Evolutionary conservation across 2,888 invertebrate genomes (phyloP).

Genomic region (Alcis repandata): DNA sequence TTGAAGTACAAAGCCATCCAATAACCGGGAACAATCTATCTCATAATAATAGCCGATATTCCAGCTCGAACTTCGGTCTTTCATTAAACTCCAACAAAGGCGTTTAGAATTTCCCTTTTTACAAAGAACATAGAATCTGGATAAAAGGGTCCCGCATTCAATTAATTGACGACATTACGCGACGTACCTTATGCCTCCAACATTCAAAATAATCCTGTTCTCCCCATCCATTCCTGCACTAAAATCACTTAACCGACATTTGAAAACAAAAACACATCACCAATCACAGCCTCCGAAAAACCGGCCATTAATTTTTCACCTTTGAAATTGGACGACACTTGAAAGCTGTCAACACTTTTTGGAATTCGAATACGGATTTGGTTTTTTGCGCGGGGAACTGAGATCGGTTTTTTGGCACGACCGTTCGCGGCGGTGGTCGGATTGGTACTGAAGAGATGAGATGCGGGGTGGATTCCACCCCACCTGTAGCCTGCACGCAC

Average conservation of each 20-base stretch:
- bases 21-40: conserved; percentile 32
- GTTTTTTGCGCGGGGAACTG: conserved; percentile 28
- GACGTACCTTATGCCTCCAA: conserved; percentile 93
- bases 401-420: conserved; percentile 46
- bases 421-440: conserved; percentile 59
- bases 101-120: conserved; percentile 31
- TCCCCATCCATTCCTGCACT: conserved; percentile 92
- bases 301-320: conserved; percentile 24
- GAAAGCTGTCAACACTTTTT: conserved; percentile 24
- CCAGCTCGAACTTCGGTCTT: conserved; percentile 31
- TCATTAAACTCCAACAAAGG: conserved; percentile 41
- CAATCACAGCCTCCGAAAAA: conserved; percentile 51
- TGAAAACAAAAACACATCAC: conserved; percentile 56
- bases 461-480: conserved; percentile 63
- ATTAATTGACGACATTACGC: conserved; percentile 22
- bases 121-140: conserved; percentile 33
- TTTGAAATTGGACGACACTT: conserved; percentile 43
- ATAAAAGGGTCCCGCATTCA: conserved; percentile 29
- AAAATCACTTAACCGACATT: conserved; percentile 58
- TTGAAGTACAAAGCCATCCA: conserved; percentile 21
- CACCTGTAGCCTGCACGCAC: conserved; percentile 83
- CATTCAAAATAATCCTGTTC: conserved; percentile 97
- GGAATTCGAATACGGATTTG: conserved; percentile 29
- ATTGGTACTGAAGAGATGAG: conserved; percentile 60
- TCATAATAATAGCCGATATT: conserved; percentile 35